Evolutionary conservation across 2,797 vertebrate species (phyloP), one percentile per base, ranked within the genome.

Genomic region (Lagodon rhomboides): DNA sequence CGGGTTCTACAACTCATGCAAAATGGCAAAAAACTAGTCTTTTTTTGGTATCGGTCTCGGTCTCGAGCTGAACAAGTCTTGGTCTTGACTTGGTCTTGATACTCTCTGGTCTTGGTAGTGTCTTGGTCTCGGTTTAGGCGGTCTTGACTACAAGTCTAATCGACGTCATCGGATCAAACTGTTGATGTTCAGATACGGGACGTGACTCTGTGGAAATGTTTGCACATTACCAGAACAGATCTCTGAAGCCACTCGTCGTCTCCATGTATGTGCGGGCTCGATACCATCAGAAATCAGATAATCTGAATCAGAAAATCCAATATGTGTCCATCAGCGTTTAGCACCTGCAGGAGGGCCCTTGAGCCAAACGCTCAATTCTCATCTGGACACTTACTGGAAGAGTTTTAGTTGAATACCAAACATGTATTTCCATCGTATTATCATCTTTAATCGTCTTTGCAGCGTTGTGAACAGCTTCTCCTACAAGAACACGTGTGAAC

Each of bases 141-240:
- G n/a, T n/a, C n/a, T n/a, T n/a, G n/a, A n/a, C n/a, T n/a, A n/a
- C n/a, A n/a, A n/a, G n/a, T n/a, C n/a, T n/a, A n/a, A n/a, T n/a
- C 27, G n/a, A n/a, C 30, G 30, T 30, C 22, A 54, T 44, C 46
- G 22, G 0, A 54, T 41, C 25, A 25, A 27, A 16, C n/a, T 23
- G 60, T 13, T 64, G 30, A 59, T n/a, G 62, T 30, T 62, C 25
- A 63, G 30, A 71, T 54, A 38, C 43, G 38, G 9, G 15, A 9
- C 72, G 54, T 79, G 79, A 59, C 80, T 61, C 43, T 4, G 27
- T 30, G 15, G 20, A 50, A 12, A 27, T 41, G 38, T 50, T 59
- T 75, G 27, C 60, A 13, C 23, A 74, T 80, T 56, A 59, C 3
- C 59, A 30, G 75, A 69, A 83, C 86, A 61, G 80, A 84, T 86